Percentiles rank a stretch among this genome's conserved stretches.
Conservation (phyloP, 2,888 invertebrate genomes). For the Drosophila anomelani region DNA sequence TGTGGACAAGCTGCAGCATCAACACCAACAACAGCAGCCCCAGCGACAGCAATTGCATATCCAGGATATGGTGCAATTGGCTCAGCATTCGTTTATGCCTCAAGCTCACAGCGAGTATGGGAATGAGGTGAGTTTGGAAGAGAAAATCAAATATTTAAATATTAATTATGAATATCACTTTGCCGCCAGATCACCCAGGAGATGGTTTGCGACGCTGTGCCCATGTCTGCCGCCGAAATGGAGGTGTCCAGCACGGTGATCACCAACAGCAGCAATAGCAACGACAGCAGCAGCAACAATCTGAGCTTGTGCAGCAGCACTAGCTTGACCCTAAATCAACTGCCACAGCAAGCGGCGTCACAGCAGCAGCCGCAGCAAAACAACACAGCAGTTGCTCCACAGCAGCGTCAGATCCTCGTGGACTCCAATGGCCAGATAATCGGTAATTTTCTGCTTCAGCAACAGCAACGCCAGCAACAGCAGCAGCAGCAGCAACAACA, state of each 20-base stretch:
- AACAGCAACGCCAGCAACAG: constrained; percentile 54
- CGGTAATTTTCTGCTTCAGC: constrained; percentile 78
- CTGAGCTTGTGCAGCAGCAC: constrained; percentile 78
- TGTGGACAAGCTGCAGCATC: constrained; percentile 79
- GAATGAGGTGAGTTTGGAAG: constrained; percentile 59
- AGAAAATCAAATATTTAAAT: too few species aligned
- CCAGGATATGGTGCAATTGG: constrained; percentile 64
- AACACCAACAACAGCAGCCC: constrained; percentile 68
- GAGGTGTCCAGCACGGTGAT: constrained; percentile 86
- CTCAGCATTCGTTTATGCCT: constrained; percentile 67
- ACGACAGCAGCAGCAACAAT: constrained; percentile 82
- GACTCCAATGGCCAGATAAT: constrained; percentile 84
- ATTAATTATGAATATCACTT: neutral
- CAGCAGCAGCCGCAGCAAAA: constrained; percentile 48
- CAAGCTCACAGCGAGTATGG: constrained; percentile 65
- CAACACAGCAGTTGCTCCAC: constrained; percentile 40
- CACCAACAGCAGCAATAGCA: constrained; percentile 83
- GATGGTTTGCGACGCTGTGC: constrained; percentile 86
- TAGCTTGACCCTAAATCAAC: constrained; percentile 58
- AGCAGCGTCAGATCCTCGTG: constrained; percentile 79
- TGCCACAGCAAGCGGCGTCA: constrained; percentile 51
- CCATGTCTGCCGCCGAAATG: constrained; percentile 87
- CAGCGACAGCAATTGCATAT: constrained; percentile 58
- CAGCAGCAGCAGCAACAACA: constrained; percentile 66
- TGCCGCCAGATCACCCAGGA: constrained; percentile 84